Evolutionary conservation across 2,797 vertebrate genomes (phyloP).

Genomic region (Clarias fuscus): DNA sequence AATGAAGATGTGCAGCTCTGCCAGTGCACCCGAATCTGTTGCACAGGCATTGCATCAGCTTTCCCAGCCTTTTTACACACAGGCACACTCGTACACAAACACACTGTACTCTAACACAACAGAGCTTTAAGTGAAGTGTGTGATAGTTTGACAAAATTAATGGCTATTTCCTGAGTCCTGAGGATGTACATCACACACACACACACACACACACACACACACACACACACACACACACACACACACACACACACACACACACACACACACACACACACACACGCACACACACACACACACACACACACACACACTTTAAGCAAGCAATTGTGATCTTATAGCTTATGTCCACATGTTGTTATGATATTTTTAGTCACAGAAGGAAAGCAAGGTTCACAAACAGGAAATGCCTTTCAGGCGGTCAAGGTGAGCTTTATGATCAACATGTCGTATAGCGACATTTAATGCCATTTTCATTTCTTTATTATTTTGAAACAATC

Average conservation of each 20-base stretch:
- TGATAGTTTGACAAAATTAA: not conserved
- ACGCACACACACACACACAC: not conserved
- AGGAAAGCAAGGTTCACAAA: not conserved
- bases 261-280: no score
- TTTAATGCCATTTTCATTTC: not conserved
- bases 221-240: not conserved
- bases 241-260: not conserved
- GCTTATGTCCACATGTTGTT: not conserved
- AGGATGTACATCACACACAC: not conserved
- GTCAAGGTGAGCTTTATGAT: not conserved
- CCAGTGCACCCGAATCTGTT: conserved; percentile 49
- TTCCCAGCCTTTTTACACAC: conserved; percentile 33
- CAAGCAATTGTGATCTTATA: not conserved
- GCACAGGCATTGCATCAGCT: conserved; percentile 55
- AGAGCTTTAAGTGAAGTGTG: conserved; percentile 5
- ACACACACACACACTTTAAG: not conserved
- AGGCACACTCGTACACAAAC: conserved; percentile 2
- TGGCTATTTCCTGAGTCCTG: not conserved
- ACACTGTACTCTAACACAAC: not conserved
- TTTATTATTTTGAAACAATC: not conserved
- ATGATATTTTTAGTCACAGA: not conserved
- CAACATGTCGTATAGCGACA: not conserved
- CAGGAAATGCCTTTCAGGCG: not conserved
- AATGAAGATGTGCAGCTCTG: conserved; percentile 32
- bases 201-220: not conserved